Conservation (phyloP, 1,140 invertebrate genomes). For the Papilio helenus region DNA sequence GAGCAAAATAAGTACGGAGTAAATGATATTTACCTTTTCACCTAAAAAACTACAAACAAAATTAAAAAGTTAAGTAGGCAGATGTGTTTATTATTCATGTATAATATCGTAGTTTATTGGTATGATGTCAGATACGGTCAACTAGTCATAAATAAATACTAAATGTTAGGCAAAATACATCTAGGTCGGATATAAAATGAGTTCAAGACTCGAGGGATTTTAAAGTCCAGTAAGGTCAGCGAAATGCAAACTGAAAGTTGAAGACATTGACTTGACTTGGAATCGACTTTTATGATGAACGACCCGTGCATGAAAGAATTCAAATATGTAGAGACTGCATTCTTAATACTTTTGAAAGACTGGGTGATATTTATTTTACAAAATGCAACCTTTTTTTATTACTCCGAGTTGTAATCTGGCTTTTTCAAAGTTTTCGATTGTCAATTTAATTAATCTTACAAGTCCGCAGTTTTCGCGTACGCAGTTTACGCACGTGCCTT, state of each 20-base stretch:
- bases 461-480: constrained; percentile 12
- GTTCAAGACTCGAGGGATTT: constrained; percentile 4
- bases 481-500: constrained; percentile 10
- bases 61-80: neutral
- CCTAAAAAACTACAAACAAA: neutral
- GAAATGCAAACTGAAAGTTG: constrained; percentile 9
- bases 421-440: neutral
- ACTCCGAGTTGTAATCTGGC: neutral
- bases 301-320: neutral
- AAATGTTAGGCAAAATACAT: neutral
- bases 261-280: constrained; percentile 1
- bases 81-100: neutral
- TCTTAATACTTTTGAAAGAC: neutral
- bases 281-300: constrained; percentile 1
- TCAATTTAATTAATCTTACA: constrained; percentile 7
- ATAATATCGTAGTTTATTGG: neutral
- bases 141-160: constrained; percentile 1
- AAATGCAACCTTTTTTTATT: neutral
- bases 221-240: constrained; percentile 19
- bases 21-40: neutral
- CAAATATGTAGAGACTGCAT: neutral
- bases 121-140: neutral
- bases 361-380: neutral
- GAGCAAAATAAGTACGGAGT: too few relatives aligned
- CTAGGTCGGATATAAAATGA: constrained; percentile 12